Percentiles rank a stretch among this genome's conserved stretches.
Conservation (phyloP, 2,888 invertebrate genomes). For the Drosophila robusta region DNA sequence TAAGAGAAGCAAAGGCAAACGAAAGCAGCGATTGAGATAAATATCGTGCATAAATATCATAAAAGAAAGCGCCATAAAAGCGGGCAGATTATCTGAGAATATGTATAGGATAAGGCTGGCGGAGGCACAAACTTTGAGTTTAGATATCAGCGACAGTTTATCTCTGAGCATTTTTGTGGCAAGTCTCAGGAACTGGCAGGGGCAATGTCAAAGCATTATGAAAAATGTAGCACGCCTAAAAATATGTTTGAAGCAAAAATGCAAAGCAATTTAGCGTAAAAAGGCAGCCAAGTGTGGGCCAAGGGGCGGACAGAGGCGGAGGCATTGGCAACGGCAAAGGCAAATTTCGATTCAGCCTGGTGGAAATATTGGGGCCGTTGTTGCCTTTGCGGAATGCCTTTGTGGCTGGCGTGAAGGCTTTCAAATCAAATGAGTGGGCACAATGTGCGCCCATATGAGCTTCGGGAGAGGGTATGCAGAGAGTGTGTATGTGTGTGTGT, state of each 20-base stretch:
- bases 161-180: slow-evolving; percentile 53
- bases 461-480: background rate
- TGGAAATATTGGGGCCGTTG: slow-evolving; percentile 56
- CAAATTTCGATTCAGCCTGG: slow-evolving; percentile 51
- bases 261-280: slow-evolving; percentile 75
- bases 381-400: slow-evolving; percentile 59
- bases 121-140: slow-evolving; percentile 48
- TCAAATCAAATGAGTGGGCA: slow-evolving; percentile 73
- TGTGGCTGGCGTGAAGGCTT: slow-evolving; percentile 68
- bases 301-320: background rate
- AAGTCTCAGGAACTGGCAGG: slow-evolving; percentile 11
- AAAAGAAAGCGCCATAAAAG: slow-evolving; percentile 73
- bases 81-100: slow-evolving; percentile 61
- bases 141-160: slow-evolving; percentile 73
- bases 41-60: slow-evolving; percentile 74
- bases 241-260: slow-evolving; percentile 68
- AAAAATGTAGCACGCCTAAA: slow-evolving; percentile 74
- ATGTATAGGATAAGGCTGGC: slow-evolving; percentile 13
- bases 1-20: slow-evolving; percentile 23
- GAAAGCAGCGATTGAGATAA: slow-evolving; percentile 68
- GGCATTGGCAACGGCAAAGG: slow-evolving; percentile 13
- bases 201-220: slow-evolving; percentile 63
- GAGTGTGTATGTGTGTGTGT: background rate
- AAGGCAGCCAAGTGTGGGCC: slow-evolving; percentile 42
- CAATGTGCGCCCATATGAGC: slow-evolving; percentile 48